phyloP scores from a whole-genome alignment of 2,888 invertebrate genomes.

The Volucella inanis region DNA sequence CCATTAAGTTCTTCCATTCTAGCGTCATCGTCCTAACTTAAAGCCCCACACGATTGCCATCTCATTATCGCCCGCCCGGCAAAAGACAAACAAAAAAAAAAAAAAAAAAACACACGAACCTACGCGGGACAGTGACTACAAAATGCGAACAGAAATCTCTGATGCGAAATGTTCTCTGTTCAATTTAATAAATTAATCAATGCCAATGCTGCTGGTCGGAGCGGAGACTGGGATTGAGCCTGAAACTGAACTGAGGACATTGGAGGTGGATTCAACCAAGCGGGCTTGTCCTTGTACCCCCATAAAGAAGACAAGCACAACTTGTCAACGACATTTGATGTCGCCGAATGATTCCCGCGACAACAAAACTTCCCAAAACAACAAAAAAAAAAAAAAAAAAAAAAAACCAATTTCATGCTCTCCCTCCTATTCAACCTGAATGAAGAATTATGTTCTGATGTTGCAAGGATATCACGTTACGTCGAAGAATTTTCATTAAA shows the following conservation, averaged over 20 bases:
- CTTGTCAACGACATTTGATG: constrained; percentile 40
- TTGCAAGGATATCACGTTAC: constrained; percentile 11
- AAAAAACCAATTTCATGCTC: background rate
- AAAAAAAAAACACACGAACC: background rate
- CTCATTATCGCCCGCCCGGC: constrained; percentile 42
- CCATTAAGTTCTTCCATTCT: constrained; percentile 23
- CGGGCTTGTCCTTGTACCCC: background rate
- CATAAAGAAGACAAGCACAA: background rate
- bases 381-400: no score
- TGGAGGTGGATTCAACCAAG: no score
- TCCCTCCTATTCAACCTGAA: background rate
- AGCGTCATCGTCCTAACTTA: background rate
- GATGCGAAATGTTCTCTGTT: constrained; percentile 36
- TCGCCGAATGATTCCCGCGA: background rate
- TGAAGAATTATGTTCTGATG: background rate
- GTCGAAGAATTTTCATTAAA: constrained; percentile 2
- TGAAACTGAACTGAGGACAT: no score
- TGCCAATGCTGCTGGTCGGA: constrained; percentile 34
- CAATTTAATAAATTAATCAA: constrained; percentile 64
- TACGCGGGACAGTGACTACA: background rate
- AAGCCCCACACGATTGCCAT: constrained; percentile 18
- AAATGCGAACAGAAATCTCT: background rate
- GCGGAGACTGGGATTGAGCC: background rate
- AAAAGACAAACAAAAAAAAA: constrained; percentile 29
- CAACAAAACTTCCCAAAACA: background rate